Evolutionary conservation across 2,888 invertebrate species (phyloP).

Genomic region (Rhodophaea formosa): DNA sequence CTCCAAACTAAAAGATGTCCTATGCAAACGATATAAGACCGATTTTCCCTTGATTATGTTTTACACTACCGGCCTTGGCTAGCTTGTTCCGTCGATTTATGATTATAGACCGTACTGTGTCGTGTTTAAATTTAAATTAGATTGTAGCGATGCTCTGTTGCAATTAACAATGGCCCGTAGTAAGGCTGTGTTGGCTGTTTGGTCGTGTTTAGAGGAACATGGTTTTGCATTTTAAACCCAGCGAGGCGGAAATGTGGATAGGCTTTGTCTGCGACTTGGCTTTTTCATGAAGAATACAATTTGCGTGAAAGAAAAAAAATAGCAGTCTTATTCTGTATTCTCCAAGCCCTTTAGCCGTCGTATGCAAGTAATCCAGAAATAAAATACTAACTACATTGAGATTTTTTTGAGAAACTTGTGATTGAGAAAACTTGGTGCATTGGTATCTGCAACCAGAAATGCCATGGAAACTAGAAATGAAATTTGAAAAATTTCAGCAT

Average conservation of each 20-base stretch:
- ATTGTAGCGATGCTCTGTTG: constrained; percentile 27
- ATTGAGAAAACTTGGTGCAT: too few species aligned
- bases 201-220: constrained; percentile 37
- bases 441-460: too few species aligned
- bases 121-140: constrained; percentile 43
- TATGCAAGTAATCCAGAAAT: too few species aligned
- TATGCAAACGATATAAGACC: constrained; percentile 38
- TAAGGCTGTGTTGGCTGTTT: constrained; percentile 30
- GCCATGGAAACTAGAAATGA: too few species aligned
- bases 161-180: constrained; percentile 44
- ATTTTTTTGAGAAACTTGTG: too few species aligned
- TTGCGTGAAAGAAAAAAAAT: not conserved
- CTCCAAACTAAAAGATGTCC: constrained; percentile 37
- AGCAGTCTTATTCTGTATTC: not conserved
- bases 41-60: constrained; percentile 38
- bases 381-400: too few species aligned
- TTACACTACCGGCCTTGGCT: constrained; percentile 52
- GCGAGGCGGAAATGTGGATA: constrained; percentile 35
- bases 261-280: constrained; percentile 24
- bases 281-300: not conserved
- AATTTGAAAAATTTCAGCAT: too few species aligned
- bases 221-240: constrained; percentile 44
- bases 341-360: not conserved
- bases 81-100: constrained; percentile 34
- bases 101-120: constrained; percentile 41